phyloP scores from a whole-genome alignment of 2,113 vertebrate species.

The Drymodes brunneopygia region DNA sequence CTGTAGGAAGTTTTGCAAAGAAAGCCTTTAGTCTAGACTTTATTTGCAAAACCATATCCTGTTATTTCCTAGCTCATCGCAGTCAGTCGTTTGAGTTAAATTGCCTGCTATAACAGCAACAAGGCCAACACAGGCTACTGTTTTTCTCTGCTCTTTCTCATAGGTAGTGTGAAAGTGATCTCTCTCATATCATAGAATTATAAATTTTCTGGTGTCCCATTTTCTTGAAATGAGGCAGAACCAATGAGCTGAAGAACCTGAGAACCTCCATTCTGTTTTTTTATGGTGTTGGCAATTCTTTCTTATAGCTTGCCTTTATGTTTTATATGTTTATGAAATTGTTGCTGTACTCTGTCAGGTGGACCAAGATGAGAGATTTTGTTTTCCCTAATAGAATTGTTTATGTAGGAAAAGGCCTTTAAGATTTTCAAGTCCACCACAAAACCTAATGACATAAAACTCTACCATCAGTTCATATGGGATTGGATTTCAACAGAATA shows the following conservation, averaged over 20 bases:
- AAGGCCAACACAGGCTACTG: background rate
- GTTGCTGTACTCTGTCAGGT: background rate
- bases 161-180: background rate
- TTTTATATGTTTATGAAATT: background rate
- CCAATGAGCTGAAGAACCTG: background rate
- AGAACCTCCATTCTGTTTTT: background rate
- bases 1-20: background rate
- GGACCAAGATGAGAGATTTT: background rate
- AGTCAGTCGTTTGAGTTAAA: background rate
- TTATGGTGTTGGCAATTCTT: background rate
- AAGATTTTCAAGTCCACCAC: background rate
- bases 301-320: background rate
- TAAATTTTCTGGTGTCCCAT: background rate
- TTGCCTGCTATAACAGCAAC: background rate
- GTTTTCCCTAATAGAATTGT: background rate
- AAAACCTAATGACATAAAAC: background rate
- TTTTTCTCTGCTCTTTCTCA: background rate
- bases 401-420: background rate
- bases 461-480: background rate
- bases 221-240: background rate
- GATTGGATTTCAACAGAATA: background rate
- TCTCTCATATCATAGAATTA: background rate
- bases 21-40: background rate
- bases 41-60: background rate
- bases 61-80: background rate